Base-by-base conservation (phyloP, 2,888 invertebrate genomes). In the Choristoneura rosaceana region DNA sequence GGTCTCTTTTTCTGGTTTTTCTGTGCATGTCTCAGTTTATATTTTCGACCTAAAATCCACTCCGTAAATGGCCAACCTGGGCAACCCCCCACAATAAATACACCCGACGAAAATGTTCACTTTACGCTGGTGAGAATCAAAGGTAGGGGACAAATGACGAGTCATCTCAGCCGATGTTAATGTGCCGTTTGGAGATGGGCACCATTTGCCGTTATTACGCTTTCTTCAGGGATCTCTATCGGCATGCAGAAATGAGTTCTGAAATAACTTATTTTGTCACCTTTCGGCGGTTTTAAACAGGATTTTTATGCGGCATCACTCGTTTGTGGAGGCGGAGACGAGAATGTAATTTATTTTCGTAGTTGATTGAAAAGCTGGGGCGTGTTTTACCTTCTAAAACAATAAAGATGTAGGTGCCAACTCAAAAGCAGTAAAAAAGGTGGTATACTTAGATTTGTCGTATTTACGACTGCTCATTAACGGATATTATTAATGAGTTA, bases 181-280 rank as follows among this genome's bases (percentile, higher is more conserved):
- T 87, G 85, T 84, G 81, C 75, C 81, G 81, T 83, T 80, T 76
- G 84, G 76, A 83, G 86, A 88, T 88, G 85, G 84, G 83, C 77
- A 80, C 85, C 91, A 90, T 90, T 90, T 86, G 84, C 90, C 79
- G 85, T 88, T 90, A 91, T 90, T 89, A 87, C 87, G 83, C 82
- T 78, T 84, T 83, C 81, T 82, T 86, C 83, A 79, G 81, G 80
- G 76, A 87, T 85, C 87, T 86, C 87, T 87, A 88, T 89, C 84
- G 64, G 82, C 81, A 80, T 81, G 76, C 84, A 84, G 86, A 87
- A 89, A 91, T 87, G 88, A 87, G 84, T 86, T 85, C 85, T 81
- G 83, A 86, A 87, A 88, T 89, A 87, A 90, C 86, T 86, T 85
- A 87, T 87, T 88, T 87, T 86, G 86, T 87, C 85, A 84, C 85